phyloP scores from a whole-genome alignment of 2,113 vertebrate genomes.

The Myocastor coypus region DNA sequence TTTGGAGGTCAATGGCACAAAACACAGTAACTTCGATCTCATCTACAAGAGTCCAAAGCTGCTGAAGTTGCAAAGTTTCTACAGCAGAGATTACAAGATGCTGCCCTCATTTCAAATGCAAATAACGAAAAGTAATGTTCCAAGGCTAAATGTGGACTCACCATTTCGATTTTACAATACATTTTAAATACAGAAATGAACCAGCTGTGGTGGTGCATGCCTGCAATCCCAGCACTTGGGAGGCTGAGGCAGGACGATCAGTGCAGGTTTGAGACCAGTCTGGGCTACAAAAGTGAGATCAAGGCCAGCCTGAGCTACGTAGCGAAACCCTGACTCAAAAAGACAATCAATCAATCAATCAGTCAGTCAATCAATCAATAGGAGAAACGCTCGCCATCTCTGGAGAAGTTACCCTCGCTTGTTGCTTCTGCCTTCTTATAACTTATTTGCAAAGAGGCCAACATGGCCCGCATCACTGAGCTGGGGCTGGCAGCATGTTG shows the following conservation, averaged over 20 bases:
- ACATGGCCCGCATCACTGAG: constrained; percentile 29
- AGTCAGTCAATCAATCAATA: no score
- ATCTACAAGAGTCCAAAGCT: background rate
- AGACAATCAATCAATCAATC: no score
- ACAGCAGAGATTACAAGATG: background rate
- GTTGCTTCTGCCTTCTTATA: constrained; percentile 52
- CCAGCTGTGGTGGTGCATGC: no score
- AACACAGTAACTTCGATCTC: background rate
- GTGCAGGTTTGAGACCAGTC: no score
- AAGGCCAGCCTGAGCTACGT: no score
- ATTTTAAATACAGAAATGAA: background rate
- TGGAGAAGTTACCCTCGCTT: background rate
- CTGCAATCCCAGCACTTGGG: no score
- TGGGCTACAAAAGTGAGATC: no score
- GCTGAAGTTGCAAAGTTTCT: background rate
- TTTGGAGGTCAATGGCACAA: background rate
- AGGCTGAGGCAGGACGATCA: no score
- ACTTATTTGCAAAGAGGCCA: constrained; percentile 61
- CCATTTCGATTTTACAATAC: background rate
- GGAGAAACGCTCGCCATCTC: background rate
- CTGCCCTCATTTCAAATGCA: background rate
- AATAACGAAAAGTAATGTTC: background rate
- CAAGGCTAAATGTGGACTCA: background rate
- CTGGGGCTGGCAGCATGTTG: constrained; percentile 41
- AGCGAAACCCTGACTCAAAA: no score